Evolutionary conservation across 2,797 vertebrate species (phyloP).

Genomic region (Podarcis siculus): DNA sequence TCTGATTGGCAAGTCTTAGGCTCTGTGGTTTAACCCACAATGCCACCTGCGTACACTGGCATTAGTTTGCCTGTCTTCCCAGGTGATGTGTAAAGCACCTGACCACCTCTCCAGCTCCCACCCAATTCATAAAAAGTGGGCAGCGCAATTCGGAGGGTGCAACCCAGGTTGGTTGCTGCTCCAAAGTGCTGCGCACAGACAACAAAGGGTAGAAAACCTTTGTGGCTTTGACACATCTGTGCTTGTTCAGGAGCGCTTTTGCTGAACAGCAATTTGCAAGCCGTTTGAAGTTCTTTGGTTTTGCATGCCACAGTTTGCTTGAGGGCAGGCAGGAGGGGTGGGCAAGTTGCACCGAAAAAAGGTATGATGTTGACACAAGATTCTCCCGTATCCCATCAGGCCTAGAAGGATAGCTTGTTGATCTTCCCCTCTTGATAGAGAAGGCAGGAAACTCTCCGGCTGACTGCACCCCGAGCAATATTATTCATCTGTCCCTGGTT

Average conservation of each 20-base stretch:
- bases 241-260: neutral
- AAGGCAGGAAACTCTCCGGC: neutral
- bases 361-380: neutral
- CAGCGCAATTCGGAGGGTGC: neutral
- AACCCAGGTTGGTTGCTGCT: neutral
- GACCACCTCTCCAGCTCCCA: too few relatives aligned
- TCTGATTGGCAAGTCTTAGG: too few relatives aligned
- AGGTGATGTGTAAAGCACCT: too few relatives aligned
- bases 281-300: neutral
- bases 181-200: neutral
- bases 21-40: too few relatives aligned
- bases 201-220: neutral
- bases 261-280: neutral
- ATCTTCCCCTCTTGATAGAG: neutral
- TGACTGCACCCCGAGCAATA: neutral
- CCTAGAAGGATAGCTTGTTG: neutral
- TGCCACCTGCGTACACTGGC: too few relatives aligned
- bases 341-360: neutral
- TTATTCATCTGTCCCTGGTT: neutral
- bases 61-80: too few relatives aligned
- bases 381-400: neutral
- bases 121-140: neutral
- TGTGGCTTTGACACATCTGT: neutral
- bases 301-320: neutral
- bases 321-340: neutral